These are phyloP conservation scores for Steinernema hermaphroditum DNA, from an alignment of 2,888 invertebrate species.

Conservation along the genomic window DNA sequence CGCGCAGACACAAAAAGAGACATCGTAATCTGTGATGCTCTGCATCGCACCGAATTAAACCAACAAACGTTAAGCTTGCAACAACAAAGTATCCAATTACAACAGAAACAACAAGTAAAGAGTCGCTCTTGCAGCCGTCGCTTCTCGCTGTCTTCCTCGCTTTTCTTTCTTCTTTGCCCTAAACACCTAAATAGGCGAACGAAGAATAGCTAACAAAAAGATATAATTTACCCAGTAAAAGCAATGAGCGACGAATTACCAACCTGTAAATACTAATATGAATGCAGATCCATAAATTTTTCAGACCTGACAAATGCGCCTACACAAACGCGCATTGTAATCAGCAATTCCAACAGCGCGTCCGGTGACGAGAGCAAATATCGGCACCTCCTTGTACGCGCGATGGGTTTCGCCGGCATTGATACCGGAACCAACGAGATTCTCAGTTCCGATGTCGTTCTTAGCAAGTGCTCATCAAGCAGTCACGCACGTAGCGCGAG, in stretches of 20 bases:
- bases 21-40: too few relatives aligned
- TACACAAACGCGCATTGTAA: slow-evolving; percentile 87
- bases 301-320: slow-evolving; percentile 76
- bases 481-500: neutral
- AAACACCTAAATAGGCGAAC: too few relatives aligned
- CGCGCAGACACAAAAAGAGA: too few relatives aligned
- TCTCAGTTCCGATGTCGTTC: slow-evolving; percentile 83
- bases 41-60: too few relatives aligned
- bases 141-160: too few relatives aligned
- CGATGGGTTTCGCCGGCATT: slow-evolving; percentile 96
- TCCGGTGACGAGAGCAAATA: slow-evolving; percentile 97
- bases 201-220: too few relatives aligned
- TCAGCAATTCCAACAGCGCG: slow-evolving; percentile 97
- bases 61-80: too few relatives aligned
- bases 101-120: too few relatives aligned
- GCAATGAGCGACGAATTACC: slow-evolving; percentile 93
- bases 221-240: slow-evolving; percentile 29
- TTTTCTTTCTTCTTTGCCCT: too few relatives aligned
- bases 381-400: too few relatives aligned
- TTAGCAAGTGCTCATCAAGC: neutral
- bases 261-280: slow-evolving; percentile 69
- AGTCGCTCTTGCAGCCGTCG: too few relatives aligned
- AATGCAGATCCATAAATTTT: neutral
- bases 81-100: too few relatives aligned
- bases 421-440: slow-evolving; percentile 75